Conservation (phyloP, 2,113 vertebrate species). For the Tachysurus vachellii region DNA sequence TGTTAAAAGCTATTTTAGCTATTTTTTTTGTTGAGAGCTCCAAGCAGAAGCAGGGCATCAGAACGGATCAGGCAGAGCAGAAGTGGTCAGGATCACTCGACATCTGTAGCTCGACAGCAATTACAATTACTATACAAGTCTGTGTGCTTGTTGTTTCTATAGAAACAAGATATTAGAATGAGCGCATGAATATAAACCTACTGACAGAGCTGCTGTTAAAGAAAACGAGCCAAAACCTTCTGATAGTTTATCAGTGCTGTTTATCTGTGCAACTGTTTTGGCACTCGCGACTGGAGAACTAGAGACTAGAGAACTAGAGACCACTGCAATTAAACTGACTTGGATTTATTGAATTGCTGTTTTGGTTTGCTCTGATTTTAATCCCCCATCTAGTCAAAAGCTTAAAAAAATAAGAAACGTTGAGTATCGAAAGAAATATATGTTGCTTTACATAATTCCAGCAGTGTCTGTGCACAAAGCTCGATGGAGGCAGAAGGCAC, state of each 20-base stretch:
- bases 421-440: conserved; percentile 71
- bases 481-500: conserved; percentile 12
- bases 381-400: conserved; percentile 69
- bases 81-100: too few relatives aligned
- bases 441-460: conserved; percentile 76
- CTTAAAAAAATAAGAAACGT: conserved; percentile 63
- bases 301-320: conserved; percentile 63
- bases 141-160: background rate
- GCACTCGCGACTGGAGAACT: conserved; percentile 63
- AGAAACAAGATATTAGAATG: background rate
- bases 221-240: background rate
- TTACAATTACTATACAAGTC: too few relatives aligned
- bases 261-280: background rate
- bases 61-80: too few relatives aligned
- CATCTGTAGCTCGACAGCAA: too few relatives aligned
- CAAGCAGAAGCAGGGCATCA: too few relatives aligned
- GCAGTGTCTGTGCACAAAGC: conserved; percentile 59
- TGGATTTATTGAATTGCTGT: conserved; percentile 73
- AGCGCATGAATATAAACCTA: background rate
- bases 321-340: conserved; percentile 72
- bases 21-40: too few relatives aligned
- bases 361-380: conserved; percentile 67
- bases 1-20: too few relatives aligned
- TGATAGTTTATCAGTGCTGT: background rate
- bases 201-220: background rate